phyloP scores from a whole-genome alignment of 2,797 vertebrate species.

The Forpus xanthops region DNA sequence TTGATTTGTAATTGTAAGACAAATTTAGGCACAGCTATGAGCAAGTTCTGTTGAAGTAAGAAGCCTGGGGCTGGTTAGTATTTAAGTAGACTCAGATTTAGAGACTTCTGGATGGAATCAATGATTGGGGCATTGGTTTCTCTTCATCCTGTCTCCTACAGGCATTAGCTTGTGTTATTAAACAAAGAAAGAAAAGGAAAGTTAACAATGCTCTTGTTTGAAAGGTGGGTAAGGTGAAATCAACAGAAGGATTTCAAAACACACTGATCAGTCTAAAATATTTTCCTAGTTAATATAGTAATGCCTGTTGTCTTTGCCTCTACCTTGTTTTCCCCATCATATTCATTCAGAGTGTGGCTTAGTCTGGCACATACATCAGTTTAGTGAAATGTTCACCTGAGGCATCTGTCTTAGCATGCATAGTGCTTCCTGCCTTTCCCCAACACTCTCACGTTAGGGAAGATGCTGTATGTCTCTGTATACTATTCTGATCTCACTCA shows the following conservation, averaged over 20 bases:
- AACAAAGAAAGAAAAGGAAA: neutral
- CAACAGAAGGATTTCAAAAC: neutral
- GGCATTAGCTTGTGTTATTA: neutral
- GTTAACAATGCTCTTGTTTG: neutral
- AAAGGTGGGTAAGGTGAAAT: neutral
- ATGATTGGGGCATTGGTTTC: neutral
- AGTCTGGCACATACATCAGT: rapidly evolving
- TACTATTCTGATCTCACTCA: neutral
- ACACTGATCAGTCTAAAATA: neutral
- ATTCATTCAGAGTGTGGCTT: neutral
- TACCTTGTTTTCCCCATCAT: neutral
- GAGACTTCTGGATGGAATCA: neutral
- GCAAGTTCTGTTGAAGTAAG: neutral
- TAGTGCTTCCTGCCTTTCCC: neutral
- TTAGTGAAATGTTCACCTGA: neutral
- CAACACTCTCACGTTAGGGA: rapidly evolving
- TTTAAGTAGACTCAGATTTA: neutral
- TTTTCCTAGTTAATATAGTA: neutral
- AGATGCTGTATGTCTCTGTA: neutral
- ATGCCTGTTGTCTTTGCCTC: neutral
- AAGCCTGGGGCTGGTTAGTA: neutral
- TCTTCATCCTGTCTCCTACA: neutral
- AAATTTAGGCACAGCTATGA: neutral
- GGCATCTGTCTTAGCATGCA: neutral
- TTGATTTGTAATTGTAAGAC: neutral